phyloP scores from a whole-genome alignment of 1,140 invertebrate species.

The Yoshiicerus persimilis region DNA sequence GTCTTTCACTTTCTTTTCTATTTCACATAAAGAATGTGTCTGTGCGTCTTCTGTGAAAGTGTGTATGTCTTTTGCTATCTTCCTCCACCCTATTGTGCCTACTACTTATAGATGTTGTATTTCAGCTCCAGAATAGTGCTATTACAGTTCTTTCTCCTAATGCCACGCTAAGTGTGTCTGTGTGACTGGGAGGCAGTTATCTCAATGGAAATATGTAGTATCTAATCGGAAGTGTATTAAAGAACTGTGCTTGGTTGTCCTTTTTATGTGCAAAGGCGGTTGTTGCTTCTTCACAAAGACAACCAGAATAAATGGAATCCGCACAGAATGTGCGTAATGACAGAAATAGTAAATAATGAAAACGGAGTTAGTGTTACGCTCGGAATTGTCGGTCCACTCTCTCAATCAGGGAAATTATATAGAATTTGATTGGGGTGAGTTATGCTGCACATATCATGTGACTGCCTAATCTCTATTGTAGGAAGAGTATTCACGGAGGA shows the following conservation, averaged over 20 bases:
- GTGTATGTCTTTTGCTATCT: neutral
- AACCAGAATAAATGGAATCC: neutral
- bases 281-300: neutral
- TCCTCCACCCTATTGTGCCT: neutral
- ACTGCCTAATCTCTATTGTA: no score
- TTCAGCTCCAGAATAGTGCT: no score
- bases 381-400: no score
- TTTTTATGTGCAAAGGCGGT: neutral
- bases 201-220: neutral
- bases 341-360: neutral
- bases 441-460: no score
- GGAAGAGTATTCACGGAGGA: neutral
- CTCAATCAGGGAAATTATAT: no score
- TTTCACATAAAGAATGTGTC: neutral
- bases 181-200: no score
- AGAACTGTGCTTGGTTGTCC: neutral
- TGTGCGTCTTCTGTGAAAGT: neutral
- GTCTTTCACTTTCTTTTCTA: neutral
- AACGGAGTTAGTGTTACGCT: no score
- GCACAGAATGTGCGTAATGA: neutral
- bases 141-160: no score
- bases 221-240: neutral
- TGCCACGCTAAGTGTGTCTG: no score
- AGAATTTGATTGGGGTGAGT: no score
- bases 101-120: no score